Percentiles rank a stretch among this genome's conserved stretches.
Conservation (phyloP, 2,113 vertebrate species). For the Dinomys branickii region DNA sequence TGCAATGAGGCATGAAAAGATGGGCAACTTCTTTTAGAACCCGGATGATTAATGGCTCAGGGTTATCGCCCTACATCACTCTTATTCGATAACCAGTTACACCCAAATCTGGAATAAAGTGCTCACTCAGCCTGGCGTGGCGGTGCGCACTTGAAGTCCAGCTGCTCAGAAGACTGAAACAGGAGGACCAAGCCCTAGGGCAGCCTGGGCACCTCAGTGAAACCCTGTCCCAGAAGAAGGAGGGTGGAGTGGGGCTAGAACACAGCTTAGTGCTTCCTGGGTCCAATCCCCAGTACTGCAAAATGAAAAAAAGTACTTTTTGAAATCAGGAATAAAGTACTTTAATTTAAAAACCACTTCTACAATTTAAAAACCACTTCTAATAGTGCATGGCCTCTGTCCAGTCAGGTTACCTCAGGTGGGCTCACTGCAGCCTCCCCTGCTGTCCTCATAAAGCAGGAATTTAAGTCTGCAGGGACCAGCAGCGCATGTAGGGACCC, state of each 20-base stretch:
- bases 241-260: background rate
- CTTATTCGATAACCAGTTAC: rapidly evolving
- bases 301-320: background rate
- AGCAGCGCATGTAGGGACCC: no score
- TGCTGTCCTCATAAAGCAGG: background rate
- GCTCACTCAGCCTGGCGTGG: background rate
- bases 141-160: background rate
- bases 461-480: rapidly evolving
- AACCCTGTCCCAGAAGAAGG: background rate
- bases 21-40: rapidly evolving
- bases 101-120: background rate
- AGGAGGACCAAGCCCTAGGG: background rate
- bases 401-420: rapidly evolving
- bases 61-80: rapidly evolving
- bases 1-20: rapidly evolving
- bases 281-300: background rate
- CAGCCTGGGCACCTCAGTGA: background rate
- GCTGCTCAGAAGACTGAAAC: background rate
- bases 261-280: background rate
- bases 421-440: rapidly evolving
- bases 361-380: background rate
- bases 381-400: rapidly evolving
- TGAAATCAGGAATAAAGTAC: background rate
- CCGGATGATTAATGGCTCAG: rapidly evolving
- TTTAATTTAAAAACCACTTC: background rate